These are phyloP conservation scores for Caranx ignobilis DNA, from an alignment of 2,113 vertebrate species.

Conservation along the genomic window DNA sequence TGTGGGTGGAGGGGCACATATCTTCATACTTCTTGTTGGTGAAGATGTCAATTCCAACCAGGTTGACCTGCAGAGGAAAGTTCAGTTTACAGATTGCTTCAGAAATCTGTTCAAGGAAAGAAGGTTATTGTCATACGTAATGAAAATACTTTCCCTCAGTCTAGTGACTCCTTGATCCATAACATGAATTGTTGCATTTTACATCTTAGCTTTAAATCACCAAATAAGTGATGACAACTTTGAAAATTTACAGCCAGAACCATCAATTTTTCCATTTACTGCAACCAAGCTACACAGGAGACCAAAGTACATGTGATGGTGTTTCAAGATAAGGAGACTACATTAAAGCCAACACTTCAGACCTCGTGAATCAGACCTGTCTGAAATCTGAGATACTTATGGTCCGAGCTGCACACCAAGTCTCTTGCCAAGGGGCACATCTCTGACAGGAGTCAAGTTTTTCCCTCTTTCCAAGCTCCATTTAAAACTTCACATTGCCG, in stretches of 20 bases:
- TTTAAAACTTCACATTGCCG: neutral
- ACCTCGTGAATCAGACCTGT: neutral
- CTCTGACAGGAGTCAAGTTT: neutral
- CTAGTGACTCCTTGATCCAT: too few relatives aligned
- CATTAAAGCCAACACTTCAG: neutral
- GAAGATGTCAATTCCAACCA: slow-evolving; percentile 99
- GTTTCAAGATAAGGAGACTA: slow-evolving; percentile 36
- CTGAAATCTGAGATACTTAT: neutral
- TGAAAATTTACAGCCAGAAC: neutral
- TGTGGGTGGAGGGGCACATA: slow-evolving; percentile 99
- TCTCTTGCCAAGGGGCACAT: neutral
- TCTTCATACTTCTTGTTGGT: slow-evolving; percentile 99
- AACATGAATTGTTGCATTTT: too few relatives aligned
- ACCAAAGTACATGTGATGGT: slow-evolving; percentile 2
- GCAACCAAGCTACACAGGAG: neutral
- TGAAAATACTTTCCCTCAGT: too few relatives aligned
- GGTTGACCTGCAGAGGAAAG: slow-evolving; percentile 88
- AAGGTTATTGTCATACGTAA: too few relatives aligned
- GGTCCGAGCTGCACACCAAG: neutral
- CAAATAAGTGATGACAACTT: neutral
- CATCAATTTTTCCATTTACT: too few relatives aligned
- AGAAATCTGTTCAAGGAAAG: neutral
- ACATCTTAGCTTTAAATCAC: too few relatives aligned
- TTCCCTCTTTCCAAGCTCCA: neutral
- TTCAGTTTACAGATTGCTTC: neutral